phyloP scores from a whole-genome alignment of 2,888 invertebrate species.

The Pristionchus maxplancki region DNA sequence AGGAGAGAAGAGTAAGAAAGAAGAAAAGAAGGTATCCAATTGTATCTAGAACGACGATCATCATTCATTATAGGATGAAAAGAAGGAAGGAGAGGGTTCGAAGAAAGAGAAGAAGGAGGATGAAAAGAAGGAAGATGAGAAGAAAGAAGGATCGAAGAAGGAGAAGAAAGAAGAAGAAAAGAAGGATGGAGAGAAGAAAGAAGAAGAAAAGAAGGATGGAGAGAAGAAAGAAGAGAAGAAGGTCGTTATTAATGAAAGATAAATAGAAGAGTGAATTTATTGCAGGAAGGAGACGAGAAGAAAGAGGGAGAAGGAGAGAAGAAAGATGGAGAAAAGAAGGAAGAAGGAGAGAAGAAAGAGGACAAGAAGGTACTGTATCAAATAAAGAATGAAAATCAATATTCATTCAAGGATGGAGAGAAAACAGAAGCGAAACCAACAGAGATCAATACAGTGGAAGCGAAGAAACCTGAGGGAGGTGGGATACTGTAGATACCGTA shows the following conservation, averaged over 20 bases:
- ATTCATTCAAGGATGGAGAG: slow-evolving; percentile 4
- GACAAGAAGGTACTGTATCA: slow-evolving; percentile 9
- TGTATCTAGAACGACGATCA: background rate
- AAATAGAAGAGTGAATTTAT: no score
- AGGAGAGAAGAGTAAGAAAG: slow-evolving; percentile 10
- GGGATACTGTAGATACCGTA: slow-evolving; percentile 24
- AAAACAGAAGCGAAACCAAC: background rate
- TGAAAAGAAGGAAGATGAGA: slow-evolving; percentile 21
- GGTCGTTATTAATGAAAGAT: background rate
- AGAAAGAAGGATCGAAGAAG: slow-evolving; percentile 19
- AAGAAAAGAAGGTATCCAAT: background rate
- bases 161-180: slow-evolving; percentile 25
- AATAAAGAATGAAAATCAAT: background rate
- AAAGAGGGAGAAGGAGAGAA: slow-evolving; percentile 10
- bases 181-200: slow-evolving; percentile 31
- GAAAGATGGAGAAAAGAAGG: slow-evolving; percentile 2
- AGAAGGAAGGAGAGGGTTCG: slow-evolving; percentile 10
- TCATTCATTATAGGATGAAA: background rate
- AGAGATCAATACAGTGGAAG: background rate
- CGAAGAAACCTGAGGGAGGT: background rate
- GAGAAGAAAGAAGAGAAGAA: slow-evolving; percentile 27
- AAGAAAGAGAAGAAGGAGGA: background rate
- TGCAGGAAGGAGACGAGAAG: background rate
- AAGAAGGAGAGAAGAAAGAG: slow-evolving; percentile 28
- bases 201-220: slow-evolving; percentile 28